These are phyloP conservation scores for Dusona sp. DNA, from an alignment of 2,888 invertebrate genomes.

Conservation along the genomic window DNA sequence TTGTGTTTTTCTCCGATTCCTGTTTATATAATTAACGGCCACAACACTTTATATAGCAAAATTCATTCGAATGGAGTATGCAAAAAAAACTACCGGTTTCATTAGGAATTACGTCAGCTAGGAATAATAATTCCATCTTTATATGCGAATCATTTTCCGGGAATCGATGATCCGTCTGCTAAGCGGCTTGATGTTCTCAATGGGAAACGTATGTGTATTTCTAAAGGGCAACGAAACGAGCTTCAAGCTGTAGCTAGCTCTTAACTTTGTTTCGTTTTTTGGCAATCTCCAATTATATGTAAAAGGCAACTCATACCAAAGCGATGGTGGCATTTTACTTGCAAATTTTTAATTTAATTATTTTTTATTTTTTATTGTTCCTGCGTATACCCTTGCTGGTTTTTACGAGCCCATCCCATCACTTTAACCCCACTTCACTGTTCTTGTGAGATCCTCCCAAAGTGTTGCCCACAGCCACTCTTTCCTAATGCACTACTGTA, in stretches of 20 bases:
- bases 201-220: background rate
- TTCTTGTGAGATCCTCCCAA: no score
- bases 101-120: background rate
- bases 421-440: no score
- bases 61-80: background rate
- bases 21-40: background rate
- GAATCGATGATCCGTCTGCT: constrained; percentile 60
- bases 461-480: no score
- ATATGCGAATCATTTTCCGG: background rate
- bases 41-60: background rate
- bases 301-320: background rate
- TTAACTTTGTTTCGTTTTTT: background rate
- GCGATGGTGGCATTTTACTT: no score
- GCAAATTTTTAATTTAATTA: background rate
- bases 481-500: no score
- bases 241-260: background rate
- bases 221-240: background rate
- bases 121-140: background rate
- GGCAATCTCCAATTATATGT: background rate
- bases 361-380: background rate
- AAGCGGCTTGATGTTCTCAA: constrained; percentile 76
- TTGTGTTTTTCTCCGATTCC: background rate
- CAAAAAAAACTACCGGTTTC: background rate
- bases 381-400: no score
- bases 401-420: no score